Base-by-base conservation (phyloP, 2,797 vertebrate species). In the Manis pentadactyla region DNA sequence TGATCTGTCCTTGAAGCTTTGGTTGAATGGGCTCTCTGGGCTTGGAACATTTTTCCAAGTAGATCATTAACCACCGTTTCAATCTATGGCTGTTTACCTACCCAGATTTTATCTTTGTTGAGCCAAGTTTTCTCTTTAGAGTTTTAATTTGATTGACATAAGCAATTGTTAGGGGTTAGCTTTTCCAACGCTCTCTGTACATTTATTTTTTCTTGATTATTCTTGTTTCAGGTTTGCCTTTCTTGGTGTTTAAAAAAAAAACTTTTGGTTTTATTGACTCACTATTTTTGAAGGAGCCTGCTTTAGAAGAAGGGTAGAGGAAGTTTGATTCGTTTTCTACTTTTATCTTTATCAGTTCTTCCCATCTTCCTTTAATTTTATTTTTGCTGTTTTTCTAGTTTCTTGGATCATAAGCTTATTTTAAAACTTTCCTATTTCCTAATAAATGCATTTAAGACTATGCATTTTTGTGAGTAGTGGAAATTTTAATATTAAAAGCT, bases 381-480 rank as follows among this genome's bases (percentile, higher is more conserved):
- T 79, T 90, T 95, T 87, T 85, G 59, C 77, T 89, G 4, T 87
- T 85, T 93, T 85, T 81, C 59, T 63, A 69, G 61, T 37, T 86
- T 68, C 86, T 92, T 90, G 8, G 53, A 82, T 23, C 74, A 27
- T 89, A 79, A 79, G 18, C 34, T 46, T 89, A 61, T 92, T 90
- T 81, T 93, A 53, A 75, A 18, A 53, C 19, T n/a, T 79, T 19
- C 51, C 42, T 75, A 5, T 87, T 93, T 95, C 75, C 66, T 95
- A 86, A 57, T 86, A 82, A 81, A 57, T 69, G 6, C 34, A n/a
- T 51, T 82, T 39, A 82, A 82, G 75, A 51, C 37, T 57, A 39
- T 21, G 49, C 11, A 49, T 55, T 87, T 83, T 77, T 55, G 39
- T 64, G 49, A 94, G 25, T 69, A 49, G n/a, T 19, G 59, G 87